Evolutionary conservation across 2,888 invertebrate genomes (phyloP), one percentile per base, ranked within the genome.

Genomic region (Sipha maydis): DNA sequence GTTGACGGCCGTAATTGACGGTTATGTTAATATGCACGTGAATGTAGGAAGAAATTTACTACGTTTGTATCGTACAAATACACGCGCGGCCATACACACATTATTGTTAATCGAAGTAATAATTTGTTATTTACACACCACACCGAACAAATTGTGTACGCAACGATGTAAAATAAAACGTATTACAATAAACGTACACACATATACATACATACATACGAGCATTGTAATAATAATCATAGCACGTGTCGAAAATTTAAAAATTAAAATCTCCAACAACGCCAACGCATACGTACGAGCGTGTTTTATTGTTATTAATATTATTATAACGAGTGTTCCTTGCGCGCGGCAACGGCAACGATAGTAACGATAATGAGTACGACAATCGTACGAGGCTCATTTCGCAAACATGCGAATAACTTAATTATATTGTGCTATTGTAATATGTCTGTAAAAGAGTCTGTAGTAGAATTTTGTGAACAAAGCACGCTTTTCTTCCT

Each of bases 1-100:
- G 69, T 85, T 61, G 78, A 85, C 85, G 69, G 48, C 11, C 17
- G 38, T 85, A 79, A 85, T 85, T 85, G 85, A 79, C 85, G 85
- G 85, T 85, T 85, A 78, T 79, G 78, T 28, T 75, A 78, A 77
- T 76, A 48, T 14, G 11, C 67, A 69, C 14, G 76, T 25, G 61
- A 41, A 41, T 41, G 34, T 34, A 56, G 28, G 48, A 77, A 78
- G 54, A 34, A 85, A 85, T 67, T 83, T 75, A 83, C 56, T 38
- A 75, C 75, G 83, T 61, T 56, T 28, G 61, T 84, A 41, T 61
- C 71, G 83, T 83, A 71, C n/a, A 31, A 41, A 17, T n/a, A 54
- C 73, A 31, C n/a, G 31, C 56, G 9, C 9, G 5, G 21, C 9
- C 17, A 4, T 48, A 69, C n/a, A 69, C 69, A 9, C 28, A 19